Evolutionary conservation across 2,888 invertebrate species (phyloP).

Genomic region (Zhuqinia jingwanae): DNA sequence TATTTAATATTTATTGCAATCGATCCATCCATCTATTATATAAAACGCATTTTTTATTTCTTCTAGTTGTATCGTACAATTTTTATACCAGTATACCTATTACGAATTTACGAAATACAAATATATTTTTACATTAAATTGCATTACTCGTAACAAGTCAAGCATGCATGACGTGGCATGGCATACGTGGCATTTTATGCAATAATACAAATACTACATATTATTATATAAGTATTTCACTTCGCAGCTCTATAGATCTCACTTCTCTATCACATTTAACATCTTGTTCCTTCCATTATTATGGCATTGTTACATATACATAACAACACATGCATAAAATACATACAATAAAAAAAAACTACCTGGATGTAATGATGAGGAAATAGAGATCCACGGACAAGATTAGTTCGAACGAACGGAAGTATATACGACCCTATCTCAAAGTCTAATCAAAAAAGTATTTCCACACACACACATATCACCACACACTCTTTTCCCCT

Average conservation of each 20-base stretch:
- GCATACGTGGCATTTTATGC: not conserved
- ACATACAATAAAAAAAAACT: conserved; percentile 1
- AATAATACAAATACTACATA: not conserved
- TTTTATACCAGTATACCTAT: no score
- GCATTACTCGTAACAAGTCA: conserved; percentile 10
- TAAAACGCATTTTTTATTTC: no score
- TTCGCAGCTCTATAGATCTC: not conserved
- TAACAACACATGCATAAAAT: conserved; percentile 10
- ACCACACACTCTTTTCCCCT: not conserved
- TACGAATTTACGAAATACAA: no score
- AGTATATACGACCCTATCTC: conserved; percentile 46
- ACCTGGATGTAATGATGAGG: conserved; percentile 28
- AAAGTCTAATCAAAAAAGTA: conserved; percentile 9
- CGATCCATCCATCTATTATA: no score
- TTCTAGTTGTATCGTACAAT: no score
- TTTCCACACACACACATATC: conserved; percentile 17
- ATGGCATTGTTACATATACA: not conserved
- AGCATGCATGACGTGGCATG: conserved; percentile 24
- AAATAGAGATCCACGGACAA: conserved; percentile 43
- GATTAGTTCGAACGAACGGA: conserved; percentile 53
- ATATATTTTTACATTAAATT: conserved; percentile 4
- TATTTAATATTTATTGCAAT: no score
- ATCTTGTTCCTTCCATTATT: conserved; percentile 20
- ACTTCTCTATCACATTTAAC: not conserved
- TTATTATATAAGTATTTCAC: no score